Base-by-base conservation (phyloP, 2,113 vertebrate genomes). In the Marcusenius ussheri region DNA sequence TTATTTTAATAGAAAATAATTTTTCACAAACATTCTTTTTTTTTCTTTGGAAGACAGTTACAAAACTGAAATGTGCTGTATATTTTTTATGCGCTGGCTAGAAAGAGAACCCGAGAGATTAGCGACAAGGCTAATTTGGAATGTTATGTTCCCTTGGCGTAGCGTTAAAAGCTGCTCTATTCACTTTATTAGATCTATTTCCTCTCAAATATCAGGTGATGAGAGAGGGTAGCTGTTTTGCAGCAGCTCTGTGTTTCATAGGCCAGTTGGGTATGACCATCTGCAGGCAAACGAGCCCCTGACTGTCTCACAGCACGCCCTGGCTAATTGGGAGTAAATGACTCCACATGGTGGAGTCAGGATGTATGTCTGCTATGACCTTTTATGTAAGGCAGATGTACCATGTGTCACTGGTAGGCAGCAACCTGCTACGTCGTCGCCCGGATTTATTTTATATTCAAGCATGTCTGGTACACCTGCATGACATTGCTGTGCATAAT, bases 121-220 rank as follows among this genome's bases (percentile, higher is more conserved):
- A 24, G 45, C 46, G 7, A 51, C 39, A 56, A 21, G 58, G 56
- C 47, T 90, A 47, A 87, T 90, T 90, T 49, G 21, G n/a, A 50
- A 70, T 39, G 53, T 62, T 86, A 24, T 70, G 42, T 74, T 85
- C 15, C 56, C 15, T 50, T 42, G 35, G 42, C 35, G 10, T 47
- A n/a, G 9, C 0, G 74, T 42, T 21, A 70, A 19, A 47, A 27
- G 80, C 80, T 45, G 90, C 89, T 88, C 39, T 85, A 88, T 89
- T 84, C 91, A 87, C 90, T 87, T 86, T 87, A 84, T 88, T 88
- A 90, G 90, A 66, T 83, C 83, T 85, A 83, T 42, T 90, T 45
- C 89, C 56, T 89, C 46, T 88, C 31, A 80, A 80, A 80, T 80
- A 80, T 87, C 27, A 87, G 85, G 27, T 50, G 83, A 85, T 10